These are phyloP conservation scores for Quadriops clusia DNA, from an alignment of 2,888 invertebrate species.

Conservation along the genomic window DNA sequence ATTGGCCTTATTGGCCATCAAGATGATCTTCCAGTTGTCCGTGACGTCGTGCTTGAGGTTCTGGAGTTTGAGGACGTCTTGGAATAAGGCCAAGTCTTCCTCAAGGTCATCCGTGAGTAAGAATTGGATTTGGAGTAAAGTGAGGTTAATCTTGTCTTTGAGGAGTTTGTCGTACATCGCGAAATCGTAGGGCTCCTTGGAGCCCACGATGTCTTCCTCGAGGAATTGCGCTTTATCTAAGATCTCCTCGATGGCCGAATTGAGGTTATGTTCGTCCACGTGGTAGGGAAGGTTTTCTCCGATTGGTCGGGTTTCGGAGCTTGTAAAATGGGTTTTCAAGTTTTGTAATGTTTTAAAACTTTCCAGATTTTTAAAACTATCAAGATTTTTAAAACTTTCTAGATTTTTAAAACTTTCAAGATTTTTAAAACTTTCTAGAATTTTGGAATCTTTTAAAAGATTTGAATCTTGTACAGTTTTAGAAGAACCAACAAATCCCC, in stretches of 20 bases:
- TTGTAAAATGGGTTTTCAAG: too few relatives aligned
- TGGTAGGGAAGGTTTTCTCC: too few relatives aligned
- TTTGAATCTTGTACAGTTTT: too few relatives aligned
- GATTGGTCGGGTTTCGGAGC: too few relatives aligned
- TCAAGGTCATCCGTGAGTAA: constrained; percentile 26
- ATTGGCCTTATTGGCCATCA: constrained; percentile 23
- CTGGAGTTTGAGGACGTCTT: constrained; percentile 26
- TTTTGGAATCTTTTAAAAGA: too few relatives aligned
- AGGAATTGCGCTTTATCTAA: constrained; percentile 22
- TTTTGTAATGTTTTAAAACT: too few relatives aligned
- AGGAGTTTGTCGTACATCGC: constrained; percentile 24
- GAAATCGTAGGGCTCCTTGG: constrained; percentile 4
- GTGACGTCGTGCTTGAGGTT: constrained; percentile 25
- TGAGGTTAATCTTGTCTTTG: constrained; percentile 26
- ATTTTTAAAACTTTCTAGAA: too few relatives aligned
- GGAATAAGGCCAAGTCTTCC: constrained; percentile 24
- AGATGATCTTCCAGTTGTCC: constrained; percentile 28
- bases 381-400: too few relatives aligned
- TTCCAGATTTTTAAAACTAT: too few relatives aligned
- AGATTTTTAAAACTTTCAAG: too few relatives aligned
- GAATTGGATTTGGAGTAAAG: constrained; percentile 25
- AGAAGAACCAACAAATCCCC: too few relatives aligned
- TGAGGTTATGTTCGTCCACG: constrained; percentile 12
- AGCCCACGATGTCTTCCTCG: constrained; percentile 15
- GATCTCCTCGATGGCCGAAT: constrained; percentile 23